Evolutionary conservation across 2,888 invertebrate species (phyloP), one percentile per base, ranked within the genome.

Genomic region (Drosophila imparisetae): DNA sequence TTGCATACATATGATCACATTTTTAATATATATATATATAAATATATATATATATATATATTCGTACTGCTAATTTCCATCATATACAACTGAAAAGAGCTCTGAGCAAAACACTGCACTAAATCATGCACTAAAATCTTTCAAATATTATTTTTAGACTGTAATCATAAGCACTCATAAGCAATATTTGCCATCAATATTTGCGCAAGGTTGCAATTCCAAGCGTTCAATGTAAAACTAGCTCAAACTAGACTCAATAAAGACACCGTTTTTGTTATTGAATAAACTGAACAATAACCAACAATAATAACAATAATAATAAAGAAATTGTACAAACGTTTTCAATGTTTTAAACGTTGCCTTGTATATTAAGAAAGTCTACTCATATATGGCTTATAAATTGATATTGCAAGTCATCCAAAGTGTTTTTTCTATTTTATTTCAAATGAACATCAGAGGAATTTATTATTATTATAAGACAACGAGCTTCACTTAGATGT

Each of bases 161-260:
- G 27, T 48, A 18, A 42, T 34, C 67, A 54, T 30, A 29, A 27
- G 15, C 32, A 24, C 13, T 36, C 50, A 30, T 30, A 30, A 30
- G 30, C 11, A 34, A 42, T 65, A 32, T 36, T 38, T 66, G 30
- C 40, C 7, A 21, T 32, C 36, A 59, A 70, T 52, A 49, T 30
- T 29, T 18, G 29, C 34, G 24, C 52, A 53, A 36, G 36, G 53
- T 49, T 64, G 30, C 18, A 63, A 61, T 40, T 61, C 42, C 54
- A 40, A 32, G 15, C 34, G 42, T 57, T 21, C 30, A 29, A 42
- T 45, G 7, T 27, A 8, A 38, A 60, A 49, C 80, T n/a, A 70
- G 77, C 42, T 42, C 32, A 48, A 88, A 86, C 73, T 67, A 61
- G 68, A 66, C 49, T 87, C 68, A 85, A 85, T 87, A 60, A 70